phyloP scores from a whole-genome alignment of 64 coral and sea anemone species.

The Anthopleura sola region DNA sequence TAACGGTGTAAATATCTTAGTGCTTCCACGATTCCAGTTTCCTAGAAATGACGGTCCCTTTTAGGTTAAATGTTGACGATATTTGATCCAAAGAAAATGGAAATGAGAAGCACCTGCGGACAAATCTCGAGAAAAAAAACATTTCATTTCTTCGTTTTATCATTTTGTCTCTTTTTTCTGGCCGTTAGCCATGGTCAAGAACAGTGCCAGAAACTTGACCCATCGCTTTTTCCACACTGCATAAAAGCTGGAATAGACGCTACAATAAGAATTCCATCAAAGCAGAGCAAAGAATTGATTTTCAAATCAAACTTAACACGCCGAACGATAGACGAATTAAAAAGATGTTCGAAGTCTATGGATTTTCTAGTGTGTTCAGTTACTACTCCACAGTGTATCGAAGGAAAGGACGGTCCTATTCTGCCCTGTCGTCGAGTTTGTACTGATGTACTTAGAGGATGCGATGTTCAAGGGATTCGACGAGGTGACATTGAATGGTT shows the following conservation, averaged over 20 bases:
- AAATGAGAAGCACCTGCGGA: neutral
- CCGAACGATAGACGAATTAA: neutral
- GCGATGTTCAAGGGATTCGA: neutral
- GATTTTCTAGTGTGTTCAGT: conserved; percentile 36
- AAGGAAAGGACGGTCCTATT: conserved; percentile 8
- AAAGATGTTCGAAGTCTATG: conserved; percentile 9
- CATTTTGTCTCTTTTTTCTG: neutral
- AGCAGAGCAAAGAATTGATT: neutral
- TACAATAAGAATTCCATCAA: neutral
- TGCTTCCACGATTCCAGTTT: too few species aligned
- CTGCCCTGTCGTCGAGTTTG: conserved; percentile 47
- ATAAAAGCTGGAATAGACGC: conserved; percentile 16
- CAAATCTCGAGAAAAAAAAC: neutral
- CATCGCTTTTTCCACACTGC: neutral
- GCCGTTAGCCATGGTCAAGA: neutral
- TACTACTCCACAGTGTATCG: conserved; percentile 36
- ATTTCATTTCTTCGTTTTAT: neutral
- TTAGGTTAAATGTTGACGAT: too few species aligned
- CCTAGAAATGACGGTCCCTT: too few species aligned
- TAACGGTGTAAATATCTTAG: neutral
- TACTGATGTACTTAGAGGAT: conserved; percentile 30
- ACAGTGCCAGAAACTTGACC: neutral
- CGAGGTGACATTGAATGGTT: conserved; percentile 28
- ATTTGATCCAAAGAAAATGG: too few species aligned
- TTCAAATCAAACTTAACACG: neutral